Evolutionary conservation across 1,140 invertebrate genomes (phyloP).

Genomic region (Trichonephila clavata): DNA sequence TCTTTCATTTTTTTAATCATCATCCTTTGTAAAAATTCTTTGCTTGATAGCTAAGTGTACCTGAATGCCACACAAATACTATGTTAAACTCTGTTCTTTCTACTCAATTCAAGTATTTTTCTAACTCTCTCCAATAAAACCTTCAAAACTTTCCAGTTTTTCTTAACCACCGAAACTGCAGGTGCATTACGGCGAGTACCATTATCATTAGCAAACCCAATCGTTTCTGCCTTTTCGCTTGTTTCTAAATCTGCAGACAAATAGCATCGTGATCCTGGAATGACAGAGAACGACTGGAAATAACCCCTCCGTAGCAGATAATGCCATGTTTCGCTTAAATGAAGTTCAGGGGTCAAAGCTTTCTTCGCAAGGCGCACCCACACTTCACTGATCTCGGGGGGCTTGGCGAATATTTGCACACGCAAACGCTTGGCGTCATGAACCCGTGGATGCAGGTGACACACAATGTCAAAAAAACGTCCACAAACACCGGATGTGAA

Average conservation of each 20-base stretch:
- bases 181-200: not conserved
- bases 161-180: not conserved
- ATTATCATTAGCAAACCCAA: not conserved
- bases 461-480: no score
- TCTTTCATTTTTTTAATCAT: no score
- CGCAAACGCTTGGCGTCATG: not conserved
- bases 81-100: no score
- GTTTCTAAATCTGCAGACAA: not conserved
- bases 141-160: not conserved
- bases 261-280: slow-evolving; percentile 1
- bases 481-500: no score
- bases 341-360: not conserved
- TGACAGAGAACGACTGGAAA: not conserved
- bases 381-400: not conserved
- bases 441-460: no score
- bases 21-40: no score
- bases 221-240: not conserved
- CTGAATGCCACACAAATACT: no score
- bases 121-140: no score
- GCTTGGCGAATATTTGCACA: not conserved
- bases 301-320: not conserved
- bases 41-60: no score
- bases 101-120: no score
- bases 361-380: not conserved
- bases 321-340: not conserved